A percentile compares a stretch with the other conserved stretches of the same genome.
phyloP scores from a whole-genome alignment of 2,113 vertebrate species.

The Heloderma charlesbogerti region DNA sequence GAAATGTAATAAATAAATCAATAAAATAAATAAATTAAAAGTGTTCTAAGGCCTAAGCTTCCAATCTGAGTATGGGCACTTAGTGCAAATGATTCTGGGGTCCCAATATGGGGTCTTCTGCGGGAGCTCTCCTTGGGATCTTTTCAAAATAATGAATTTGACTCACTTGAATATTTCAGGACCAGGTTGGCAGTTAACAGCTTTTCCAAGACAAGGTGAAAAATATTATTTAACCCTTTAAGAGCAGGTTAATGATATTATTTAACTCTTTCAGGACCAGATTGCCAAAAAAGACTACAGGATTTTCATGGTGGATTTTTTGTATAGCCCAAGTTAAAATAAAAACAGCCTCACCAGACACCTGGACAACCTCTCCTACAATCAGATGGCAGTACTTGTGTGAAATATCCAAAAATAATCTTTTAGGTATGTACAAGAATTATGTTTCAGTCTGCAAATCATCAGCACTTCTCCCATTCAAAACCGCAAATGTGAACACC shows the following conservation, averaged over 20 bases:
- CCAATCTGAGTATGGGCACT: not conserved
- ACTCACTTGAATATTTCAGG: not conserved
- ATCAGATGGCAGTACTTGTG: not conserved
- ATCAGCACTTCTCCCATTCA: no score
- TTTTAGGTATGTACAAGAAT: no score
- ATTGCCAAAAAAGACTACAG: not conserved
- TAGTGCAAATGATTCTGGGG: not conserved
- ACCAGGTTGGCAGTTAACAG: not conserved
- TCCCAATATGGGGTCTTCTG: not conserved
- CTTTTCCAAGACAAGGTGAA: not conserved
- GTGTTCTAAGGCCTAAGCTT: not conserved
- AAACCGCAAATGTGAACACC: no score
- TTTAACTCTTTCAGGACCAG: not conserved
- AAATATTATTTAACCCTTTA: no score
- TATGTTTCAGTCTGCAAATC: no score
- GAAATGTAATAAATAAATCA: no score
- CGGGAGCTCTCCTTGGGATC: not conserved
- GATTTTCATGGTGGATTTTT: no score
- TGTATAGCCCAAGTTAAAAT: no score
- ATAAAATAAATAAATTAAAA: no score
- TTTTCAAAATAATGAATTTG: no score
- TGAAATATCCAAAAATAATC: not conserved
- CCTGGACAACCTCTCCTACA: no score
- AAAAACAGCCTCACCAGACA: not conserved
- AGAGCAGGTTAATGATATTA: no score